phyloP scores from a whole-genome alignment of 1,140 invertebrate species.

The Argopecten irradians region DNA sequence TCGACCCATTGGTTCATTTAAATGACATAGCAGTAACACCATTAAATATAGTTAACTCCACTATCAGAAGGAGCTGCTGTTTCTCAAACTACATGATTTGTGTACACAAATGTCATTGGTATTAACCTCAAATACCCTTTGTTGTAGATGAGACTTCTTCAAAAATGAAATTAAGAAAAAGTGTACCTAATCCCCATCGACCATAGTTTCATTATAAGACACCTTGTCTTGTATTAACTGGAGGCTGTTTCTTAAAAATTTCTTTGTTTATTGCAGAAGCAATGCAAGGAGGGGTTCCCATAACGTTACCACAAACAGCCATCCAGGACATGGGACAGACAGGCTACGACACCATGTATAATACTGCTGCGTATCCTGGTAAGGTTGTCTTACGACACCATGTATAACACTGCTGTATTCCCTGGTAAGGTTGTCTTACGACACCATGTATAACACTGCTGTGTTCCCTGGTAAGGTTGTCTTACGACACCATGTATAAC shows the following conservation, averaged over 20 bases:
- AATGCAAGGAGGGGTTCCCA: conserved; percentile 39
- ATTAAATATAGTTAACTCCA: neutral
- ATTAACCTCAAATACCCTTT: neutral
- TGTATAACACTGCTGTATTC: conserved; percentile 15
- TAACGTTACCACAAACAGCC: conserved; percentile 30
- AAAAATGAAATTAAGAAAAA: neutral
- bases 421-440: conserved; percentile 22
- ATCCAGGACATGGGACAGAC: conserved; percentile 36
- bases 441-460: neutral
- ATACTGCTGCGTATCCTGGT: conserved; percentile 35
- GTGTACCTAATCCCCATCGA: neutral
- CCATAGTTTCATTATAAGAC: neutral
- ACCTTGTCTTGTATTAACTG: neutral
- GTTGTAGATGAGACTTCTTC: neutral
- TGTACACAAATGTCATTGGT: neutral
- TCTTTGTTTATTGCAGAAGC: conserved; percentile 30
- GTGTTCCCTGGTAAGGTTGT: neutral
- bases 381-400: conserved; percentile 5
- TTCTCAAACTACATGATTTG: neutral
- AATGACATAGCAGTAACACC: too few relatives aligned
- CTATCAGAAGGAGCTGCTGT: neutral
- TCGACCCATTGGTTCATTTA: neutral
- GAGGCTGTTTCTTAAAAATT: neutral
- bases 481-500: conserved; percentile 26
- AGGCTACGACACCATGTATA: conserved; percentile 44